phyloP scores from a whole-genome alignment of 2,113 vertebrate species.

The Aldabrachelys gigantea region DNA sequence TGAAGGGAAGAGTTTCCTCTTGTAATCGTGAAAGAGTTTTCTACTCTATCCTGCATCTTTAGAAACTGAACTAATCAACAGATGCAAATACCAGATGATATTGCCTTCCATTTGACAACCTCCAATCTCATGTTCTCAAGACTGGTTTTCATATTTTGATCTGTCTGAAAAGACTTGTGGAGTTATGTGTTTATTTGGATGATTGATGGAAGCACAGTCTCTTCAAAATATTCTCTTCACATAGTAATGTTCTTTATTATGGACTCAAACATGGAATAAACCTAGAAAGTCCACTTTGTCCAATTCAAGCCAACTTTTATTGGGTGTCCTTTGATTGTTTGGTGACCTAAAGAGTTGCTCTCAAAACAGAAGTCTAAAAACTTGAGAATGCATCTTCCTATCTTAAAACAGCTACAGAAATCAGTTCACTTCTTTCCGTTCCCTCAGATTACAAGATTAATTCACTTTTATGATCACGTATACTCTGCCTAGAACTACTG shows the following conservation, averaged over 20 bases:
- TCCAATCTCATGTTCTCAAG: not conserved
- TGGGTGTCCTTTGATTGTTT: too few relatives aligned
- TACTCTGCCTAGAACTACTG: not conserved
- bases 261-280: too few relatives aligned
- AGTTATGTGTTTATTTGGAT: not conserved
- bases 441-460: not conserved
- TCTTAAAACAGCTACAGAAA: not conserved
- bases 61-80: not conserved
- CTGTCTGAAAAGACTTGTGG: not conserved
- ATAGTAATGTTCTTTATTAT: too few relatives aligned
- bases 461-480: not conserved
- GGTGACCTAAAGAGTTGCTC: too few relatives aligned
- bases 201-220: not conserved
- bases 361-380: not conserved
- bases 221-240: not conserved
- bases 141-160: not conserved
- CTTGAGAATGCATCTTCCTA: not conserved
- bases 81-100: not conserved
- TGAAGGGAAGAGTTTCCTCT: not conserved
- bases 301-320: not conserved
- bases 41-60: rapidly evolving
- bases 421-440: not conserved
- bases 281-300: not conserved
- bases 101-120: not conserved
- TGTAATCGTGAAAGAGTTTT: not conserved